phyloP scores from a whole-genome alignment of 2,113 vertebrate species.

The Misgurnus mizolepis region DNA sequence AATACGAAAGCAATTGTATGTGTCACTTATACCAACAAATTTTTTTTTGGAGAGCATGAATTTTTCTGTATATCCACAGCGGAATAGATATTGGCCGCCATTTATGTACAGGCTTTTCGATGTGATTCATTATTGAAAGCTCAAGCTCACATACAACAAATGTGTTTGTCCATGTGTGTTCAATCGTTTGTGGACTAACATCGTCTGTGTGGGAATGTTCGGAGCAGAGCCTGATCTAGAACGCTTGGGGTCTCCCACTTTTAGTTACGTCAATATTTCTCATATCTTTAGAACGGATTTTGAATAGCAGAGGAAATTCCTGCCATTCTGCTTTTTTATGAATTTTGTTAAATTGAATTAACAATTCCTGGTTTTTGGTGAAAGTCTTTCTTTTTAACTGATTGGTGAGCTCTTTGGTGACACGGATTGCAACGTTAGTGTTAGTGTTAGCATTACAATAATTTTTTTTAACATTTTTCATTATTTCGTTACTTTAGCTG shows the following conservation, averaged over 20 bases:
- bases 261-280: constrained; percentile 13
- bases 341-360: background rate
- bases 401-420: background rate
- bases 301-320: background rate
- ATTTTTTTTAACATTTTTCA: background rate
- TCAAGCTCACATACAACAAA: constrained; percentile 50
- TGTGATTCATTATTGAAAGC: constrained; percentile 59
- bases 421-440: background rate
- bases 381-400: background rate
- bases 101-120: constrained; percentile 71
- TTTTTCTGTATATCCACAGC: constrained; percentile 67
- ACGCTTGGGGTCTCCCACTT: constrained; percentile 50
- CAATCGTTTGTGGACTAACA: background rate
- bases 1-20: constrained; percentile 65
- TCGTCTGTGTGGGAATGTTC: constrained; percentile 24
- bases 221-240: constrained; percentile 24
- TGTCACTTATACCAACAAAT: constrained; percentile 76
- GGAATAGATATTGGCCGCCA: constrained; percentile 62
- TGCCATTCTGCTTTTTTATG: background rate
- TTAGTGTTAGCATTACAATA: background rate
- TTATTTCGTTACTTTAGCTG: background rate
- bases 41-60: constrained; percentile 72
- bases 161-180: constrained; percentile 24
- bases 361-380: background rate
- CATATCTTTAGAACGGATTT: constrained; percentile 1